Evolutionary conservation across 2,113 vertebrate species (phyloP).

Genomic region (Coptodon rendalli): DNA sequence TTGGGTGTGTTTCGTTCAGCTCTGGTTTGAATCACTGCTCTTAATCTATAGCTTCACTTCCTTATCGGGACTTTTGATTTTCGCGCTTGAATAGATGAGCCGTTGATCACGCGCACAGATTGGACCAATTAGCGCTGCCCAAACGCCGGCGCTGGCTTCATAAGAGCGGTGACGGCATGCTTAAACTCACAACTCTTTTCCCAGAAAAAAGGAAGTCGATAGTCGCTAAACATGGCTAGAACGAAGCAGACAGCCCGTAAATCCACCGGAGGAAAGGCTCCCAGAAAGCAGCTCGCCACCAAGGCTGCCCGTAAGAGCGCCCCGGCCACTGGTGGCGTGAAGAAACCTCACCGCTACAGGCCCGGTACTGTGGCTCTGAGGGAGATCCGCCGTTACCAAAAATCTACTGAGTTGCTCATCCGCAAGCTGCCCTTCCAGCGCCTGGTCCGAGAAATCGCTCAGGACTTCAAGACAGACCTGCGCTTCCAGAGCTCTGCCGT

Average conservation of each 20-base stretch:
- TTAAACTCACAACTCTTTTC: neutral
- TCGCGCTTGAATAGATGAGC: neutral
- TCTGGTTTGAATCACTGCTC: neutral
- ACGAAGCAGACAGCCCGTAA: neutral
- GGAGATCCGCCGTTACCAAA: constrained; percentile 58
- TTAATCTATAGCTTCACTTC: neutral
- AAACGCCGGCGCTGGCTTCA: neutral
- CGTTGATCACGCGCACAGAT: neutral
- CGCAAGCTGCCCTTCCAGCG: constrained; percentile 55
- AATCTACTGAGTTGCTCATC: constrained; percentile 54
- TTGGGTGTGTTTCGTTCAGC: neutral
- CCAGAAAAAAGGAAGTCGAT: fast-evolving
- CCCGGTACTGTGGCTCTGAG: constrained; percentile 53
- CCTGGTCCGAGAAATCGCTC: constrained; percentile 49
- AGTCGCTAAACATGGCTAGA: neutral
- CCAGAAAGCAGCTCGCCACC: constrained; percentile 41
- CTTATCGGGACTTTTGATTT: neutral
- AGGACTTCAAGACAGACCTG: constrained; percentile 57
- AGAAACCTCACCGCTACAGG: constrained; percentile 56
- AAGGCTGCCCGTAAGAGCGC: constrained; percentile 49
- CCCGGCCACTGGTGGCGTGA: constrained; percentile 48
- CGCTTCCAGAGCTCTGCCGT: constrained; percentile 61
- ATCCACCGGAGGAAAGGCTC: neutral
- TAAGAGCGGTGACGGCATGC: neutral
- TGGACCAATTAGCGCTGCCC: neutral